A percentile compares a stretch with the other conserved stretches of the same genome.
Conservation (phyloP, 2,888 invertebrate species). For the Antheraea yamamai region DNA sequence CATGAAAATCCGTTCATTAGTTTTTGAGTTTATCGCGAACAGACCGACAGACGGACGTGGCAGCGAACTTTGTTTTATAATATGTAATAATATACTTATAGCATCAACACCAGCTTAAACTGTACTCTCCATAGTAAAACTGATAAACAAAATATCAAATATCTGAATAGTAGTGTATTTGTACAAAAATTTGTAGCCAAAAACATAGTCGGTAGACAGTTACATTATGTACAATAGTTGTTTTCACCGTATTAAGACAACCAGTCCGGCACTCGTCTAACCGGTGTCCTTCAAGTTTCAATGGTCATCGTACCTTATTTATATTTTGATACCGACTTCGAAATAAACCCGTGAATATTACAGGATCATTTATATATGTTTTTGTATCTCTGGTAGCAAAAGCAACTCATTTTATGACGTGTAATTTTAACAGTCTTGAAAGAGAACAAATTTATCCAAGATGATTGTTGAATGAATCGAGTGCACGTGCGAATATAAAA, state of each 20-base stretch:
- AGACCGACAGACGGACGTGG: no score
- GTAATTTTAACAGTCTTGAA: background rate
- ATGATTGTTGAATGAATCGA: no score
- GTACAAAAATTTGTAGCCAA: background rate
- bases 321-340: background rate
- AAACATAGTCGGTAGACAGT: background rate
- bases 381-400: background rate
- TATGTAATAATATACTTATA: no score
- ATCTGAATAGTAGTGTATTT: background rate
- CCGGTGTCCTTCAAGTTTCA: slow-evolving; percentile 14
- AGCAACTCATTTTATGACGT: background rate
- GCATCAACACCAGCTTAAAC: no score
- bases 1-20: no score
- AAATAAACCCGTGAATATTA: background rate
- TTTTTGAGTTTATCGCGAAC: no score
- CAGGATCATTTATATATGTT: background rate
- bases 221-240: slow-evolving; percentile 6
- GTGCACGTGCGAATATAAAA: no score
- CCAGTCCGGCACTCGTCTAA: background rate
- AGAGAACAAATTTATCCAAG: background rate
- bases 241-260: slow-evolving; percentile 5
- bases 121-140: no score
- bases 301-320: slow-evolving; percentile 14
- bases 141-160: background rate
- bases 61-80: no score